These are phyloP conservation scores for Brachionus sp. DNA, from an alignment of 1,140 invertebrate genomes.

Conservation along the genomic window DNA sequence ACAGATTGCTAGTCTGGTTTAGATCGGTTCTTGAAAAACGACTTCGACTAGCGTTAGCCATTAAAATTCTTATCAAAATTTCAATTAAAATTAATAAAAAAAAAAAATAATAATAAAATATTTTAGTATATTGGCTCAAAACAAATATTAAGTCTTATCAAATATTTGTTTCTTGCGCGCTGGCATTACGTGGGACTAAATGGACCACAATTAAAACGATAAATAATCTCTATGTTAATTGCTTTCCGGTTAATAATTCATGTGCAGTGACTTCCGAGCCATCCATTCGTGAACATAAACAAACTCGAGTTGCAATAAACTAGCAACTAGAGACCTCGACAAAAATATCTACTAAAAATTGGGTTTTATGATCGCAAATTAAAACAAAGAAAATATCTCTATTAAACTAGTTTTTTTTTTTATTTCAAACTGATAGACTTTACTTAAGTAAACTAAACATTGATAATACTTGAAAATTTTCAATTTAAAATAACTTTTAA, in stretches of 20 bases:
- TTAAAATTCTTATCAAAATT: not conserved
- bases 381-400: not conserved
- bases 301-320: not conserved
- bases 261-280: not conserved
- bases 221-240: not conserved
- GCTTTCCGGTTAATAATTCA: not conserved
- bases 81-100: not conserved
- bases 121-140: not conserved
- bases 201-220: not conserved
- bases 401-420: not conserved
- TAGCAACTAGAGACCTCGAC: not conserved
- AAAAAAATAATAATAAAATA: not conserved
- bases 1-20: not conserved
- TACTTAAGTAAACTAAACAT: not conserved
- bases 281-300: slow-evolving; percentile 1
- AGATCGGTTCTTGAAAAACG: not conserved
- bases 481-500: not conserved
- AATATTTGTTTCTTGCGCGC: not conserved
- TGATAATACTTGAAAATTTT: not conserved
- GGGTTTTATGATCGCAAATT: not conserved
- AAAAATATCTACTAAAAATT: not conserved
- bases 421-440: not conserved
- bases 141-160: not conserved
- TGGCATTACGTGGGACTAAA: not conserved
- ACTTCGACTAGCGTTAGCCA: not conserved